Conservation (phyloP, 2,797 vertebrate species). For the Melopsittacus undulatus region DNA sequence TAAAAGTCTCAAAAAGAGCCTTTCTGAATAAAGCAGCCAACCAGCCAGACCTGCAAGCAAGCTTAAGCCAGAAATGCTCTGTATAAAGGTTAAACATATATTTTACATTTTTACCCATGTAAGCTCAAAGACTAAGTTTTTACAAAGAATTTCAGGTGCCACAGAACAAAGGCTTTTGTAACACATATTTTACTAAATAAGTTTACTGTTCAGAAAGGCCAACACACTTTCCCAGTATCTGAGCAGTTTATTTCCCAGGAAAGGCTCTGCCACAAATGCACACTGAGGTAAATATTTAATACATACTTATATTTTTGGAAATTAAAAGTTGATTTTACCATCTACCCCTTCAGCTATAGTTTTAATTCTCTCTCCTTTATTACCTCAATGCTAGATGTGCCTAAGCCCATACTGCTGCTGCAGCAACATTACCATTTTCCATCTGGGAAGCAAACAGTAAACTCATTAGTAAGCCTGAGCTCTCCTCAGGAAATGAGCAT, state of each 20-base stretch:
- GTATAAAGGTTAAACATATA: background rate
- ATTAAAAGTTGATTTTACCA: background rate
- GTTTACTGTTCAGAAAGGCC: background rate
- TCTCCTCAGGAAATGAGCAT: background rate
- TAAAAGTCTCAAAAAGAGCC: background rate
- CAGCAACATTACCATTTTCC: background rate
- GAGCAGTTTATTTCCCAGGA: background rate
- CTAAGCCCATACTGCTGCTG: background rate
- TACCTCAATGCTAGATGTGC: background rate
- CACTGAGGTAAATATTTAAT: background rate
- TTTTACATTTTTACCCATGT: background rate
- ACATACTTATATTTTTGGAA: accelerated
- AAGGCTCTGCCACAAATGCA: background rate
- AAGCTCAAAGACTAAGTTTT: background rate
- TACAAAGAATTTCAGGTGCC: background rate
- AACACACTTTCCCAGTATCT: background rate
- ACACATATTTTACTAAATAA: background rate
- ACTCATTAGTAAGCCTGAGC: background rate
- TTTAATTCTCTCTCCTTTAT: background rate
- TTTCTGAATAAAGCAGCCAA: background rate
- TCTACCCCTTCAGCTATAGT: background rate
- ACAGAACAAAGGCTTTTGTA: background rate
- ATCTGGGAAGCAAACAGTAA: background rate
- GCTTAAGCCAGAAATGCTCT: background rate
- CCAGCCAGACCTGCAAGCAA: background rate